phyloP scores from a whole-genome alignment of 2,113 vertebrate species.

The Verasper variegatus region DNA sequence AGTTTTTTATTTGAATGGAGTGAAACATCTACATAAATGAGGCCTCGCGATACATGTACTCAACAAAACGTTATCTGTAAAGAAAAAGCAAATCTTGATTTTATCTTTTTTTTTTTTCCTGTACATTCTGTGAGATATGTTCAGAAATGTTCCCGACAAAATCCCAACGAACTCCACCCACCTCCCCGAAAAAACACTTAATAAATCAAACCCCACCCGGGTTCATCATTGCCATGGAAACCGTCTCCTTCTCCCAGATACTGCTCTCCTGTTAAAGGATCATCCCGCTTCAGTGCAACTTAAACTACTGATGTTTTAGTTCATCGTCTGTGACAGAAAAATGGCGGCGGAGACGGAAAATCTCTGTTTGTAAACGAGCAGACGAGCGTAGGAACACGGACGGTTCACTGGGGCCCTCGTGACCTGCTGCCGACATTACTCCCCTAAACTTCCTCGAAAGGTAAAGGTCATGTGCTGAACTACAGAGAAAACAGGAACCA shows the following conservation, averaged over 20 bases:
- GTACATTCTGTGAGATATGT: constrained; percentile 84
- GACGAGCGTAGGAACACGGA: too few species aligned
- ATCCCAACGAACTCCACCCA: background rate
- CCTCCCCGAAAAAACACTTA: constrained; percentile 6
- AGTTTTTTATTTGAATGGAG: constrained; percentile 81
- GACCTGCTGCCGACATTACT: too few species aligned
- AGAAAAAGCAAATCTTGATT: constrained; percentile 54
- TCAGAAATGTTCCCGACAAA: constrained; percentile 59
- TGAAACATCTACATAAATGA: constrained; percentile 83
- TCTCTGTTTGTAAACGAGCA: too few species aligned
- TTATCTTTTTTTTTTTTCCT: constrained; percentile 50
- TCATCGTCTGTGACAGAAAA: too few species aligned
- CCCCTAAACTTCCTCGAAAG: too few species aligned
- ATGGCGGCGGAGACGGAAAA: too few species aligned
- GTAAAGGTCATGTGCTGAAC: too few species aligned
- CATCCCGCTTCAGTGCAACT: constrained; percentile 10
- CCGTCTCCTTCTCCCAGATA: background rate
- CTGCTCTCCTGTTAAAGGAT: background rate
- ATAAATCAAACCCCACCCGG: constrained; percentile 40
- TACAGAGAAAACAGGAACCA: too few species aligned
- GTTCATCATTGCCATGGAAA: background rate
- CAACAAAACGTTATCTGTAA: constrained; percentile 53
- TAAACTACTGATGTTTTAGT: background rate
- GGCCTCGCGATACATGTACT: constrained; percentile 78
- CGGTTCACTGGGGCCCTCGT: too few species aligned